Percentiles rank a stretch among this genome's conserved stretches.
These are phyloP conservation scores for Piscicola geometra DNA, from an alignment of 2,888 invertebrate species.

Conservation along the genomic window DNA sequence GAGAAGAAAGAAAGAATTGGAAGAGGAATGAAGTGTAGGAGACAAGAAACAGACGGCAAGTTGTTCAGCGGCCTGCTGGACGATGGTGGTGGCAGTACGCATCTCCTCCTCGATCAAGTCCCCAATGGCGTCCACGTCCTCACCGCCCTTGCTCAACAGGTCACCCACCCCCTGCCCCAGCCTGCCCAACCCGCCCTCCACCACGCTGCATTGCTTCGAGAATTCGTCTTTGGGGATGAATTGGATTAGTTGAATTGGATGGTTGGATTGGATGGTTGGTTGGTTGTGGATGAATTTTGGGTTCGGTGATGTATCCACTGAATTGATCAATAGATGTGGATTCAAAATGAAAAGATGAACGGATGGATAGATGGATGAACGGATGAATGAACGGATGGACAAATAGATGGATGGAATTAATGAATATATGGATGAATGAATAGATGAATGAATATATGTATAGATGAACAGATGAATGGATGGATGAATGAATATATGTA, in stretches of 20 bases:
- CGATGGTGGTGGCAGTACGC: neutral
- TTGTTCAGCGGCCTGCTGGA: conserved; percentile 2
- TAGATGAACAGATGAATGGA: too few relatives aligned
- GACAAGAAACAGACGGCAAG: conserved; percentile 31
- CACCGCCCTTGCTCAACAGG: neutral
- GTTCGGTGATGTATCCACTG: neutral
- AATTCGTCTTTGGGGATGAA: neutral
- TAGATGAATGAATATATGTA: too few relatives aligned
- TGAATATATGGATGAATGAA: too few relatives aligned
- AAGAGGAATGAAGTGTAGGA: too few relatives aligned
- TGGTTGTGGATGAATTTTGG: neutral
- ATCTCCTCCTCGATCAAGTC: neutral
- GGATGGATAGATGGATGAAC: too few relatives aligned
- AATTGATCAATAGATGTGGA: neutral
- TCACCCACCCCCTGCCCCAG: neutral
- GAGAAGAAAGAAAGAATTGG: too few relatives aligned
- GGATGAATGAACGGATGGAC: too few relatives aligned
- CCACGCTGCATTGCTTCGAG: neutral
- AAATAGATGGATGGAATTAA: too few relatives aligned
- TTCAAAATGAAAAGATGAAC: too few relatives aligned
- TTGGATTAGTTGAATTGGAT: neutral
- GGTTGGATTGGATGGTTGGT: too few relatives aligned
- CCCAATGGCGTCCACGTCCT: neutral
- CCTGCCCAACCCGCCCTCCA: neutral
- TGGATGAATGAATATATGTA: too few relatives aligned